Evolutionary conservation across 2,113 vertebrate species (phyloP).

Genomic region (Megaceryle maxima): DNA sequence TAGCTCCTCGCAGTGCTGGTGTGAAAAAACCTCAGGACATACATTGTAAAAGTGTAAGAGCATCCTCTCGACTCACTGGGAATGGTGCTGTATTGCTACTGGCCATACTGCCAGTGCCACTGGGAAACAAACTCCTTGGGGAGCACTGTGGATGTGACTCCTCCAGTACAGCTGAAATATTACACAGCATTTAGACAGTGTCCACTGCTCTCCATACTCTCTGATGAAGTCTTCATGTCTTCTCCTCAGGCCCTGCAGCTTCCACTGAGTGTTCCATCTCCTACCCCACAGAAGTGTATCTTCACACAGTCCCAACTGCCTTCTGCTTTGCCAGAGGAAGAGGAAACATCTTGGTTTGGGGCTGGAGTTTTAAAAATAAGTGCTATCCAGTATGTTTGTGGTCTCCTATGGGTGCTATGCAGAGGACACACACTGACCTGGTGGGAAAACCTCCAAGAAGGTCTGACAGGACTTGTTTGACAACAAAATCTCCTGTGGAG

Average conservation of each 20-base stretch:
- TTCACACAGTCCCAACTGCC: not conserved
- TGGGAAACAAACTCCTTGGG: not conserved
- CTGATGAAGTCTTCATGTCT: not conserved
- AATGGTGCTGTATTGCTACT: not conserved
- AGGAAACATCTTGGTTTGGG: not conserved
- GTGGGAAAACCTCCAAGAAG: not conserved
- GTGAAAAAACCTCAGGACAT: not conserved
- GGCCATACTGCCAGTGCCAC: not conserved
- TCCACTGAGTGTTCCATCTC: not conserved
- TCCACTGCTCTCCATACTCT: no score
- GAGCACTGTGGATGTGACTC: not conserved
- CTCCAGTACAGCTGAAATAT: no score
- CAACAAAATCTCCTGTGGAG: not conserved
- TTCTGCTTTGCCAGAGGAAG: not conserved
- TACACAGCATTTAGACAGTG: not conserved
- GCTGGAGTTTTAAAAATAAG: not conserved
- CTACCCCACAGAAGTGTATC: not conserved
- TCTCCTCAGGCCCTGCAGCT: not conserved
- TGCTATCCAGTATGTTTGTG: not conserved
- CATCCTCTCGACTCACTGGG: not conserved
- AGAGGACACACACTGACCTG: not conserved
- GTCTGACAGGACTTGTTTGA: not conserved
- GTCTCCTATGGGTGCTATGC: not conserved
- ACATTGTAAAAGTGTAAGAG: not conserved
- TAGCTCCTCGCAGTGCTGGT: not conserved